A percentile compares a stretch with the other conserved stretches of the same genome.
These are phyloP conservation scores for Lithophane leautieri DNA, from an alignment of 2,888 invertebrate species.

Conservation along the genomic window DNA sequence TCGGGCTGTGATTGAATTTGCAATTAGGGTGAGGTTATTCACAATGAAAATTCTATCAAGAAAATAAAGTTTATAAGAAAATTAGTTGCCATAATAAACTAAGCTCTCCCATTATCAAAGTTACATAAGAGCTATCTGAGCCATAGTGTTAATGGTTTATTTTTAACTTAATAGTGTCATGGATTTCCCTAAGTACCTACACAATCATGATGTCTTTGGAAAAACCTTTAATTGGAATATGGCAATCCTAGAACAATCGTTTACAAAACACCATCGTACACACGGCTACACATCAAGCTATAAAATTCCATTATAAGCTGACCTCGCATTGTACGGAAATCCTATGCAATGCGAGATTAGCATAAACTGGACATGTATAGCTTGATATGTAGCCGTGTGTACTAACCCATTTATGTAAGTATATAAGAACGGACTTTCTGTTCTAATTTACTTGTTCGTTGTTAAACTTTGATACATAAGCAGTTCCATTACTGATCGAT, in stretches of 20 bases:
- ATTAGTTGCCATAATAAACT: background rate
- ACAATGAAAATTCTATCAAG: background rate
- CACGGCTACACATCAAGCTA: too few relatives aligned
- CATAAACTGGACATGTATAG: too few relatives aligned
- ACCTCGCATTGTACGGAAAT: too few relatives aligned
- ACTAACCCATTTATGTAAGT: background rate
- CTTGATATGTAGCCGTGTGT: too few relatives aligned
- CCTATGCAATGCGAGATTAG: too few relatives aligned
- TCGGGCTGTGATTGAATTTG: background rate
- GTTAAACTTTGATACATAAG: background rate
- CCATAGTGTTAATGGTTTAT: slow-evolving; percentile 28
- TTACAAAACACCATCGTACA: background rate
- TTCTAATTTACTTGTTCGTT: background rate
- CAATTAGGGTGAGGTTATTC: background rate
- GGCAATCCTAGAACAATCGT: slow-evolving; percentile 17
- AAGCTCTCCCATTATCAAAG: background rate
- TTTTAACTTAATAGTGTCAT: slow-evolving; percentile 25
- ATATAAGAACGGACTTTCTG: background rate
- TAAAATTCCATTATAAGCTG: too few relatives aligned
- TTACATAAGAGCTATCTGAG: slow-evolving; percentile 7
- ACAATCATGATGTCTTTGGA: slow-evolving; percentile 20
- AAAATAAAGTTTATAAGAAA: background rate
- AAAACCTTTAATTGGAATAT: slow-evolving; percentile 42
- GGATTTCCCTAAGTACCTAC: slow-evolving; percentile 44
- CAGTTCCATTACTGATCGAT: background rate